Percentiles rank a stretch among this genome's conserved stretches.
These are phyloP conservation scores for Cantharis rufa DNA, from an alignment of 2,888 invertebrate species.

Conservation along the genomic window DNA sequence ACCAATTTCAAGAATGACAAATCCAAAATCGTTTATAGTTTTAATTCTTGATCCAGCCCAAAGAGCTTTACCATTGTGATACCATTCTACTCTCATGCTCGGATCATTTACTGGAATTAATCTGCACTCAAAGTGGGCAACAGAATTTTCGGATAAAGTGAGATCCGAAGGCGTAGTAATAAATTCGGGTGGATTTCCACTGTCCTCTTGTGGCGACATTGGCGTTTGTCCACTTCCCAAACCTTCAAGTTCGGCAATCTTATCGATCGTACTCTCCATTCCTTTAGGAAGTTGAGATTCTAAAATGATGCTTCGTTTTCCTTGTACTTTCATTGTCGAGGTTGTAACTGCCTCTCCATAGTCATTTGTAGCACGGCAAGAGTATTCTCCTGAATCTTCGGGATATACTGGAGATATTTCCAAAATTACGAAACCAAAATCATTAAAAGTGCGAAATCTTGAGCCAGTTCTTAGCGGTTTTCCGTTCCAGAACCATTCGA, in stretches of 20 bases:
- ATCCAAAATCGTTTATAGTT: constrained; percentile 96
- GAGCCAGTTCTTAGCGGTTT: constrained; percentile 87
- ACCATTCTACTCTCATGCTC: constrained; percentile 96
- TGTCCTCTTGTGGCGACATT: constrained; percentile 75
- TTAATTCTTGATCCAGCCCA: constrained; percentile 90
- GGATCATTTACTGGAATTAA: constrained; percentile 88
- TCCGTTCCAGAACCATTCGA: constrained; percentile 95
- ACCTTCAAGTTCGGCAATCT: constrained; percentile 89
- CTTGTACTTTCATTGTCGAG: constrained; percentile 86
- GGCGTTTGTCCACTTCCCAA: constrained; percentile 72
- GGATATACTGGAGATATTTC: constrained; percentile 97
- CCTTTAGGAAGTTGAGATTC: constrained; percentile 91
- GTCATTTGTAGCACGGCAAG: constrained; percentile 85
- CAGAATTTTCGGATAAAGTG: constrained; percentile 80
- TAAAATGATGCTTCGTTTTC: constrained; percentile 87
- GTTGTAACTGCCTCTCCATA: constrained; percentile 91
- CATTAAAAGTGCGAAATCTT: constrained; percentile 94
- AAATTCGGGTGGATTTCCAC: constrained; percentile 88
- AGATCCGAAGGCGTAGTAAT: constrained; percentile 85
- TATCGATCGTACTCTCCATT: constrained; percentile 92
- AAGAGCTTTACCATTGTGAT: constrained; percentile 92
- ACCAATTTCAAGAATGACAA: constrained; percentile 93
- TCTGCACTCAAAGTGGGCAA: constrained; percentile 92
- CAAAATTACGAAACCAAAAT: constrained; percentile 96
- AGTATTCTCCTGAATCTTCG: constrained; percentile 92